Evolutionary conservation across 2,113 vertebrate genomes (phyloP).

Genomic region (Apteryx owenii): DNA sequence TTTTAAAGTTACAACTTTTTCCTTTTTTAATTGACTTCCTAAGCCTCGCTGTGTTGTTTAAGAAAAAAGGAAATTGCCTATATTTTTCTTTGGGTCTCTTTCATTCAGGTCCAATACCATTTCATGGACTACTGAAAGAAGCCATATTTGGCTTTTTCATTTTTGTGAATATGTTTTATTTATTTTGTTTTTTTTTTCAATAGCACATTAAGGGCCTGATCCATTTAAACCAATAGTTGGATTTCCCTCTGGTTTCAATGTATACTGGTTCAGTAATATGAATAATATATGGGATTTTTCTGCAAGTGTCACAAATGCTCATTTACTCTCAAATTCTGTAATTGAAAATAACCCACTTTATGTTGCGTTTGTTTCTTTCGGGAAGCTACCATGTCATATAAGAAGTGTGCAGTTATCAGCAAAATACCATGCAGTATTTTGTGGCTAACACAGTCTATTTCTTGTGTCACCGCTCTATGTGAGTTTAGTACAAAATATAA

Average conservation of each 20-base stretch:
- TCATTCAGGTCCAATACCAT: background rate
- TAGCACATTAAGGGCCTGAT: background rate
- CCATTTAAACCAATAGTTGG: background rate
- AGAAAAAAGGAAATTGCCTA: accelerated
- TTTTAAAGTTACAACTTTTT: constrained; percentile 45
- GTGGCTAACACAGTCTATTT: constrained; percentile 7
- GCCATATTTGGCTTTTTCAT: background rate
- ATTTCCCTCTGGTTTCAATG: background rate
- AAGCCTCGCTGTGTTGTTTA: background rate
- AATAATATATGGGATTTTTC: background rate
- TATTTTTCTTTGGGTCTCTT: background rate
- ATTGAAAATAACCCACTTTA: background rate
- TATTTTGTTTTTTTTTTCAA: background rate
- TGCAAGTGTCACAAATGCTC: background rate
- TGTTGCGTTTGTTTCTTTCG: background rate
- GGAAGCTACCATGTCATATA: background rate
- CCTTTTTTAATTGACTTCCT: background rate
- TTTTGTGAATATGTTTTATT: background rate
- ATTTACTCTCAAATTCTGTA: background rate
- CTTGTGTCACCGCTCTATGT: constrained; percentile 13
- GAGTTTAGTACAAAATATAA: constrained; percentile 67
- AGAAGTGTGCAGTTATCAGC: constrained; percentile 28
- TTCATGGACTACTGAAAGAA: background rate
- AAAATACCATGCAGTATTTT: background rate
- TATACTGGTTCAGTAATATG: background rate